Base-by-base conservation (phyloP, 1,140 invertebrate genomes). In the Antheraea mylitta region DNA sequence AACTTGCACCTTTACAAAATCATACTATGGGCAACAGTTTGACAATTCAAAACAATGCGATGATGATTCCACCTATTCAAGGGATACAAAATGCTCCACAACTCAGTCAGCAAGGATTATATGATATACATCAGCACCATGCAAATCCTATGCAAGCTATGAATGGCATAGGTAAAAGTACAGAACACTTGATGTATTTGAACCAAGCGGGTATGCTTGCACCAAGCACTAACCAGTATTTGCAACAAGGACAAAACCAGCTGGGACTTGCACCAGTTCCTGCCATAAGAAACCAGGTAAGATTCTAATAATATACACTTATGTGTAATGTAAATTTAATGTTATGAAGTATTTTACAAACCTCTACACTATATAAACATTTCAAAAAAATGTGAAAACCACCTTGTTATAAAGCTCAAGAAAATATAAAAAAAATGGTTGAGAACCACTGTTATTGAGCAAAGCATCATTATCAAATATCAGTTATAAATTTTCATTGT, bases 171-270 rank as follows among this genome's bases (percentile, higher is more conserved):
- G 93, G 91, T 30, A 94, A 94, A 77, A 93, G 92, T 75, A 89
- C 93, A 71, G 94, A 95, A 81, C 95, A 95, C 78, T 87, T 95
- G 53, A 94, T 96, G 86, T 96, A 95, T 83, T 92, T 95, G 67
- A 95, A 94, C 83, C 95, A 95, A 80, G 94, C 94, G 81, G 93
- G 94, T 53, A 93, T 95, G 78, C 90, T 94, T 74, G 94, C 94
- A 78, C 93, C 94, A 77, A 94, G 94, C 19, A 92, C 94, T n/a
- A 93, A 94, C 77, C 94, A 95, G 74, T 95, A 94, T 80, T 88
- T 95, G 60, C 94, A 94, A 71, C 94, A 95, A 79, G 93, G 93
- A 79, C 92, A 94, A 74, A 94, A 92, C 70, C 93, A 93, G 73
- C 89, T 94, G 53, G 92, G 94, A 36, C 82, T 93, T 13, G 93